A percentile compares a stretch with the other conserved stretches of the same genome.
Conservation (phyloP, 2,888 invertebrate species). For the Drosophila nigricruria region DNA sequence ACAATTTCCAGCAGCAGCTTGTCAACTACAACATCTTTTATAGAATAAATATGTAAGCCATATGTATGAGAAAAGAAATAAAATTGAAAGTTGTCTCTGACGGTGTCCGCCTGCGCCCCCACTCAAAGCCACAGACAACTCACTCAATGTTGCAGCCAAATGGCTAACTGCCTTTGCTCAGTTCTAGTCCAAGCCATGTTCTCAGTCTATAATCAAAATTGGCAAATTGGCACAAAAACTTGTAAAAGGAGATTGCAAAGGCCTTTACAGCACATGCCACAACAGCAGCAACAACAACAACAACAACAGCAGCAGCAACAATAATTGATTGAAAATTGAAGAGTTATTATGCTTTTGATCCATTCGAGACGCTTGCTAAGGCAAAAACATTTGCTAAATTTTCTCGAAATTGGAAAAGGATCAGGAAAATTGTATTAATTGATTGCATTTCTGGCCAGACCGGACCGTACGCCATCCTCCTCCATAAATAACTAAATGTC, state of each 20-base stretch:
- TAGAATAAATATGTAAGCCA: constrained; percentile 5
- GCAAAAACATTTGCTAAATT: constrained; percentile 12
- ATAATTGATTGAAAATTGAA: constrained; percentile 45
- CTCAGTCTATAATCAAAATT: neutral
- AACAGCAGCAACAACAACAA: constrained; percentile 8
- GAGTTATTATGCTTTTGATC: constrained; percentile 46
- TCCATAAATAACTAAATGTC: neutral
- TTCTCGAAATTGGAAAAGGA: constrained; percentile 2
- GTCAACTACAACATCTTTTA: constrained; percentile 8
- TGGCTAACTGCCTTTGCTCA: neutral
- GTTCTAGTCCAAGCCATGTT: neutral
- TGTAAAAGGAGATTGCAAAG: constrained; percentile 8
- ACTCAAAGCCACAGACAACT: neutral
- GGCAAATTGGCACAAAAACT: constrained; percentile 12
- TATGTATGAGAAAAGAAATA: constrained; percentile 17
- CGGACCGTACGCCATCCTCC: too few species aligned
- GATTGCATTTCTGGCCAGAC: neutral
- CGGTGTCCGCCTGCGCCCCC: rapidly evolving
- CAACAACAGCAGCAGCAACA: constrained; percentile 16
- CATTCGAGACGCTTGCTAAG: constrained; percentile 30
- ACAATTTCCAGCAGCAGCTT: constrained; percentile 15
- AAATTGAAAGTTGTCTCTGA: constrained; percentile 2
- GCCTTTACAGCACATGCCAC: neutral
- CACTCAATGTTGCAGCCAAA: neutral
- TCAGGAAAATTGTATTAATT: neutral